These are phyloP conservation scores for Steinernema hermaphroditum DNA, from an alignment of 2,888 invertebrate genomes.

Conservation along the genomic window DNA sequence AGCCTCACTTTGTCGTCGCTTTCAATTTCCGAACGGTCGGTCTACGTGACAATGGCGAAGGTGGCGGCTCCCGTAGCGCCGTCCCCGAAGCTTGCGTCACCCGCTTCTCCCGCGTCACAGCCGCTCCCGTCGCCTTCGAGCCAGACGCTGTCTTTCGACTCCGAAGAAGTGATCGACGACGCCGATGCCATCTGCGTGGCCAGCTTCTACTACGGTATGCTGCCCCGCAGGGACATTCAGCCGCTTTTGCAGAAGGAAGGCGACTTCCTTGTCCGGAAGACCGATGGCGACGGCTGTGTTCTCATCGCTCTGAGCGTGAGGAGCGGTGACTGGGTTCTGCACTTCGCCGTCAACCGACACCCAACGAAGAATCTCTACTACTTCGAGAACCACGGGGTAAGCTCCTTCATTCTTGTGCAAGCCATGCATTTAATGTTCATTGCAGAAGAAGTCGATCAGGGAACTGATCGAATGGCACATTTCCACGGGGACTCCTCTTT, in stretches of 20 bases:
- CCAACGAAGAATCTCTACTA: slow-evolving; percentile 43
- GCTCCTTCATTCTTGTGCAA: no score
- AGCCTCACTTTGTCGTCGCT: no score
- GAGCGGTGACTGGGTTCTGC: background rate
- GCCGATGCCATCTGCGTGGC: slow-evolving; percentile 52
- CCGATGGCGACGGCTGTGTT: slow-evolving; percentile 39
- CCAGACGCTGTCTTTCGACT: background rate
- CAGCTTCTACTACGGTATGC: slow-evolving; percentile 59
- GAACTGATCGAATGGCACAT: slow-evolving; percentile 53
- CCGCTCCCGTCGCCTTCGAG: no score
- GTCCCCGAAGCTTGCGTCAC: no score
- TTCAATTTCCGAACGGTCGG: no score
- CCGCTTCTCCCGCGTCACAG: no score
- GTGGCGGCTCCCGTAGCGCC: no score
- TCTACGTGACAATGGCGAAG: no score
- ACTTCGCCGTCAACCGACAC: slow-evolving; percentile 47
- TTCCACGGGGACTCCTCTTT: slow-evolving; percentile 44
- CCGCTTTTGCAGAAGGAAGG: slow-evolving; percentile 52
- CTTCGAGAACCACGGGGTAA: slow-evolving; percentile 32
- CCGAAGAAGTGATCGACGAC: slow-evolving; percentile 36
- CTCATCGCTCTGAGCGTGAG: background rate
- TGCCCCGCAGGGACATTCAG: slow-evolving; percentile 49
- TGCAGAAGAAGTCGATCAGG: slow-evolving; percentile 47
- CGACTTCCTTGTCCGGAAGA: slow-evolving; percentile 51
- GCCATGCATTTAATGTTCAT: no score